A percentile compares a stretch with the other conserved stretches of the same genome.
These are phyloP conservation scores for Pachliopta kotzebuea DNA, from an alignment of 2,888 invertebrate genomes.

Conservation along the genomic window DNA sequence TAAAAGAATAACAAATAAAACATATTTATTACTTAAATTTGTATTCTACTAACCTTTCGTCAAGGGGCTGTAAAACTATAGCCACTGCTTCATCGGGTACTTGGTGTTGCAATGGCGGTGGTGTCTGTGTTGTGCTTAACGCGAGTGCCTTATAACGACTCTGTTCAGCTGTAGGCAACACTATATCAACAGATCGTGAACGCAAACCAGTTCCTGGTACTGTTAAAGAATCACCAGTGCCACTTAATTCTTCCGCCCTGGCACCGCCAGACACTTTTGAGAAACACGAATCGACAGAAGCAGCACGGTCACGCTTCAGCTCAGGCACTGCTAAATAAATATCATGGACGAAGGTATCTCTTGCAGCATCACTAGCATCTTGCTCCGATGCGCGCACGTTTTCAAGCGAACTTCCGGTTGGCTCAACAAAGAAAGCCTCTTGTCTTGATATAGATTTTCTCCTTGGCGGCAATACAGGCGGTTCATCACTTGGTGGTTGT, in stretches of 20 bases:
- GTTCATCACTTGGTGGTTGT: slow-evolving; percentile 75
- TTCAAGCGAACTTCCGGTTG: slow-evolving; percentile 85
- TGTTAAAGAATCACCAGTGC: slow-evolving; percentile 81
- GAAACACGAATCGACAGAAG: slow-evolving; percentile 93
- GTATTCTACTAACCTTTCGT: slow-evolving; percentile 57
- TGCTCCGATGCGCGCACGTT: slow-evolving; percentile 82
- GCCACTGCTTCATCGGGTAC: slow-evolving; percentile 43
- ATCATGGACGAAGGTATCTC: slow-evolving; percentile 81
- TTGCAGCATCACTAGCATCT: slow-evolving; percentile 53
- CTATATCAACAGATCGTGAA: slow-evolving; percentile 93
- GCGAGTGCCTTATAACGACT: slow-evolving; percentile 92
- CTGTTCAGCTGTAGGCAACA: slow-evolving; percentile 91
- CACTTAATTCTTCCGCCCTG: slow-evolving; percentile 86
- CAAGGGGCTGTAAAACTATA: slow-evolving; percentile 44
- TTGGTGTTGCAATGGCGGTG: slow-evolving; percentile 46
- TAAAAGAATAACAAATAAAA: slow-evolving; percentile 36
- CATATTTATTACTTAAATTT: slow-evolving; percentile 19
- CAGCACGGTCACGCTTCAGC: slow-evolving; percentile 90
- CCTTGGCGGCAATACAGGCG: slow-evolving; percentile 72
- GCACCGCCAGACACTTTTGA: slow-evolving; percentile 87
- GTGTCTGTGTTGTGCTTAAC: slow-evolving; percentile 78
- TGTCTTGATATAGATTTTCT: slow-evolving; percentile 90
- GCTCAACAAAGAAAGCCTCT: slow-evolving; percentile 90
- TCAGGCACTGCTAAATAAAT: slow-evolving; percentile 91
- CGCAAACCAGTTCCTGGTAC: slow-evolving; percentile 88